Evolutionary conservation across 2,888 invertebrate species (phyloP), one percentile per base, ranked within the genome.

Genomic region (Tineola bisselliella): DNA sequence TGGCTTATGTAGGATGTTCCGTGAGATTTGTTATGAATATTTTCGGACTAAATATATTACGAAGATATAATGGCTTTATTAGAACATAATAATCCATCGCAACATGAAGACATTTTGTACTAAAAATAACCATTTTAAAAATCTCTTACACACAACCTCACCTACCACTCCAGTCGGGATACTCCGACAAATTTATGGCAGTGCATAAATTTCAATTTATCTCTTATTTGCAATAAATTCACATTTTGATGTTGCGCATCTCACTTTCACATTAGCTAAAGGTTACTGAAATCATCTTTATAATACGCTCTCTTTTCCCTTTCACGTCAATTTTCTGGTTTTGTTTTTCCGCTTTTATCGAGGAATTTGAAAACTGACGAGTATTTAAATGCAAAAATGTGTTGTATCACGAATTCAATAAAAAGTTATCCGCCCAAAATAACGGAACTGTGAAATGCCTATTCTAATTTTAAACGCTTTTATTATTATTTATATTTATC

Each of bases 161-260:
- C 54, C 62, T 63, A 64, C 65, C 66, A 70, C 70, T 72, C 69
- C 63, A 70, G 68, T 66, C 66, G 66, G 69, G 67, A 68, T 69
- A 65, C 65, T 66, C 62, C 64, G 60, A 61, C 66, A 67, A 72
- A 72, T 75, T 76, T 75, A 76, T 69, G 75, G 66, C 73, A 65
- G 64, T 71, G 69, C 71, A 74, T 77, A 75, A 77, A 77, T 76
- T 74, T 72, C 73, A 74, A 75, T 77, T 73, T 68, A 66, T 63
- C 63, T 65, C 70, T 71, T 72, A 72, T 73, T 73, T 71, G 70
- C 71, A 70, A 75, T 77, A 77, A 77, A 77, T 75, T 73, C 69
- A 71, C 70, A 75, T 76, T 76, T 73, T 72, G 65, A 71, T 71
- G 68, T 70, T 68, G 67, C 66, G 67, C 31, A 25, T 58, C 33